These are phyloP conservation scores for Heterohyrax brucei DNA, from an alignment of 2,797 vertebrate genomes.

Conservation along the genomic window DNA sequence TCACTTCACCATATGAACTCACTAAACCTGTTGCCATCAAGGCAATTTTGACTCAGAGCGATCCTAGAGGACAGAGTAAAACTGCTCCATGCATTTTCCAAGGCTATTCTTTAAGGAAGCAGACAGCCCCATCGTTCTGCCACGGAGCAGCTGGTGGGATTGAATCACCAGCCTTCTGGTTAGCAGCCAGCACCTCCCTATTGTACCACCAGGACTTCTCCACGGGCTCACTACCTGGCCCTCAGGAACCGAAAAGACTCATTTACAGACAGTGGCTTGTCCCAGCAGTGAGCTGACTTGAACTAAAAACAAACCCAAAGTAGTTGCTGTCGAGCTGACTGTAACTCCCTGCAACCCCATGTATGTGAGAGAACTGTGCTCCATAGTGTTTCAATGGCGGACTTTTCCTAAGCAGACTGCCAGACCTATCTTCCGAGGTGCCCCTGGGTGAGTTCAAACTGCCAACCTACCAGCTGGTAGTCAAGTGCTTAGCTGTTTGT, in stretches of 20 bases:
- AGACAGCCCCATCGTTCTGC: background rate
- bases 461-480: background rate
- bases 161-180: background rate
- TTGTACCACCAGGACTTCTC: background rate
- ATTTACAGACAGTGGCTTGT: rapidly evolving
- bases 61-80: background rate
- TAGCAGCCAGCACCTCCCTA: background rate
- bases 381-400: background rate
- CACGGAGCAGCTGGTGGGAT: background rate
- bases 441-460: background rate
- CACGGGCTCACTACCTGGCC: background rate
- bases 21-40: background rate
- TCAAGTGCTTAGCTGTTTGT: background rate
- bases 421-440: background rate
- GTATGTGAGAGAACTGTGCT: background rate
- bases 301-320: background rate
- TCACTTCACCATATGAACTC: background rate
- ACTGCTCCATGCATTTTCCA: background rate
- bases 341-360: background rate
- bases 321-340: too few species aligned
- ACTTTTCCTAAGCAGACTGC: background rate
- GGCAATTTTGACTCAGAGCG: background rate
- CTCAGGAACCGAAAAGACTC: rapidly evolving
- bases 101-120: background rate
- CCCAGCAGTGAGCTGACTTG: rapidly evolving